A percentile compares a stretch with the other conserved stretches of the same genome.
phyloP scores from a whole-genome alignment of 1,140 invertebrate genomes.

The Lithobius niger region DNA sequence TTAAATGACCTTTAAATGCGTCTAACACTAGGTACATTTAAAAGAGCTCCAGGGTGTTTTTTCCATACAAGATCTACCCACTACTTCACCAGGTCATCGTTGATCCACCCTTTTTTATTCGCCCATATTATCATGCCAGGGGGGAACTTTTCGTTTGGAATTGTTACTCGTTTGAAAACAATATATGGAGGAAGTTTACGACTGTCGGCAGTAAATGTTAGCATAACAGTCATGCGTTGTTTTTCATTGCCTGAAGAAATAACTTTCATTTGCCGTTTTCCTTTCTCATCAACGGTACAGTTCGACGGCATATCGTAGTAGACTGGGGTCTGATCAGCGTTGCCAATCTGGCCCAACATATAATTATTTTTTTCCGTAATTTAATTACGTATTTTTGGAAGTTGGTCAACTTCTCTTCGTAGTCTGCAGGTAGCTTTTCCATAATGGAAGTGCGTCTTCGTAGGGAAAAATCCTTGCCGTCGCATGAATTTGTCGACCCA shows the following conservation, averaged over 20 bases:
- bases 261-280: neutral
- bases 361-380: neutral
- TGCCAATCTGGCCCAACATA: neutral
- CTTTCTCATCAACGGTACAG: neutral
- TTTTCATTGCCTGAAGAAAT: neutral
- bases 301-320: neutral
- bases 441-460: neutral
- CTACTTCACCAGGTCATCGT: neutral
- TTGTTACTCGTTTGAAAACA: neutral
- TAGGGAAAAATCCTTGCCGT: neutral
- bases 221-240: neutral
- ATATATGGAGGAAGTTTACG: neutral
- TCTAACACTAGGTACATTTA: neutral
- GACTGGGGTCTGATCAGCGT: neutral
- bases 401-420: neutral
- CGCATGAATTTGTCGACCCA: neutral
- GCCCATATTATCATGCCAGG: neutral
- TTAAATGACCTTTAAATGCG: neutral
- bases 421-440: neutral
- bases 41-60: neutral
- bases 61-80: neutral
- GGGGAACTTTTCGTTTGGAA: neutral
- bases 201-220: neutral
- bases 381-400: constrained; percentile 2
- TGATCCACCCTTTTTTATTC: constrained; percentile 2